These are phyloP conservation scores for Dynastes hyllus DNA, from an alignment of 2,888 invertebrate genomes.

Conservation along the genomic window DNA sequence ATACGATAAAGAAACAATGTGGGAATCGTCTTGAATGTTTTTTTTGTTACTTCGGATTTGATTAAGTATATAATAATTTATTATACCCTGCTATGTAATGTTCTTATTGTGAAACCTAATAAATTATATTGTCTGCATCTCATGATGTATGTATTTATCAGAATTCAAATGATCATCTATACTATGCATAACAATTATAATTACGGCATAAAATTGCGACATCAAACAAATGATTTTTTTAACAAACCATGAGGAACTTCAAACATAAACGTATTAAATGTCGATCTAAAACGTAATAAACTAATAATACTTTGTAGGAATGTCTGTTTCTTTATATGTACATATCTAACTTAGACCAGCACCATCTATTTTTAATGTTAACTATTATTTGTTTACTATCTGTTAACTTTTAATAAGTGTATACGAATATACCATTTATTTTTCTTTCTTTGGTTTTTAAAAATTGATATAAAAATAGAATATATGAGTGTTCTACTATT, in stretches of 20 bases:
- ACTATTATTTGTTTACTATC: slow-evolving; percentile 48
- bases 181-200: slow-evolving; percentile 31
- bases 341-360: slow-evolving; percentile 52
- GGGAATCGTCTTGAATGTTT: slow-evolving; percentile 48
- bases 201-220: neutral
- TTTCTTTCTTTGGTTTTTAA: slow-evolving; percentile 12
- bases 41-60: slow-evolving; percentile 54
- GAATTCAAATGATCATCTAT: neutral
- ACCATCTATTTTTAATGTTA: slow-evolving; percentile 54
- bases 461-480: slow-evolving; percentile 13
- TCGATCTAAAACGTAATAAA: slow-evolving; percentile 54
- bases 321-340: slow-evolving; percentile 63
- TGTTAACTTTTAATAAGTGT: slow-evolving; percentile 40
- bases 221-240: neutral
- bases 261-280: slow-evolving; percentile 49
- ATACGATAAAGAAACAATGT: slow-evolving; percentile 30
- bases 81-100: slow-evolving; percentile 3
- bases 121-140: slow-evolving; percentile 19
- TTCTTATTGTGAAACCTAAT: neutral
- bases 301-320: slow-evolving; percentile 72
- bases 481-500: too few relatives aligned
- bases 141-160: neutral
- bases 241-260: slow-evolving; percentile 59
- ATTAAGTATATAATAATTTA: slow-evolving; percentile 32
- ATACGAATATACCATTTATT: slow-evolving; percentile 22